Percentiles rank a stretch among this genome's conserved stretches.
phyloP scores from a whole-genome alignment of 2,888 invertebrate genomes.

The Agrochola lota region DNA sequence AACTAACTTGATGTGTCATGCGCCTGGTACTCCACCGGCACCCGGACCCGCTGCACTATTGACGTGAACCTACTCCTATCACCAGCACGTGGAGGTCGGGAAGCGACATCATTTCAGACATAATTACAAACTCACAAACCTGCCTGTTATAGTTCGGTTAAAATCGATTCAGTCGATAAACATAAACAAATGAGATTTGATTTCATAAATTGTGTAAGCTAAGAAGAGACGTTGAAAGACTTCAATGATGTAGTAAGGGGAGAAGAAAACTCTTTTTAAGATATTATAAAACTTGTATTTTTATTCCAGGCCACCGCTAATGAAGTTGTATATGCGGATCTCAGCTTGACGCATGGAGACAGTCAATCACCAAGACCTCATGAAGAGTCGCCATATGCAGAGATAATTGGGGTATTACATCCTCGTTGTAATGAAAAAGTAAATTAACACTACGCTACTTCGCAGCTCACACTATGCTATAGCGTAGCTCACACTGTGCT shows the following conservation, averaged over 20 bases:
- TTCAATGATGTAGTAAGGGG: background rate
- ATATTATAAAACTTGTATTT: too few relatives aligned
- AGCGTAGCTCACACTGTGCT: too few relatives aligned
- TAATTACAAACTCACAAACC: background rate
- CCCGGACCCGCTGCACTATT: background rate
- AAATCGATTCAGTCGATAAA: background rate
- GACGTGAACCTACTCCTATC: background rate
- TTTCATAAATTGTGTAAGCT: background rate
- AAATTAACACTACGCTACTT: background rate
- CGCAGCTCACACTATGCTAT: background rate
- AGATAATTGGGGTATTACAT: background rate
- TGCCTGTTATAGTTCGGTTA: background rate
- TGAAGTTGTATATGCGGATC: constrained; percentile 1
- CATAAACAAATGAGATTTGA: too few relatives aligned
- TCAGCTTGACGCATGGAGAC: background rate
- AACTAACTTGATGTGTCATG: background rate
- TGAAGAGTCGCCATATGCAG: background rate
- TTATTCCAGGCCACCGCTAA: background rate
- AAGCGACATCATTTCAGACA: background rate
- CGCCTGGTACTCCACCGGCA: background rate
- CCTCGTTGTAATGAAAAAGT: too few relatives aligned
- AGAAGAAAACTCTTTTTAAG: background rate
- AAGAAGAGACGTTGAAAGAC: background rate
- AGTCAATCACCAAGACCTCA: background rate
- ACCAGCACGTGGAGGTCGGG: background rate